Base-by-base conservation (phyloP, 2,888 invertebrate genomes). In the Cancer borealis region DNA sequence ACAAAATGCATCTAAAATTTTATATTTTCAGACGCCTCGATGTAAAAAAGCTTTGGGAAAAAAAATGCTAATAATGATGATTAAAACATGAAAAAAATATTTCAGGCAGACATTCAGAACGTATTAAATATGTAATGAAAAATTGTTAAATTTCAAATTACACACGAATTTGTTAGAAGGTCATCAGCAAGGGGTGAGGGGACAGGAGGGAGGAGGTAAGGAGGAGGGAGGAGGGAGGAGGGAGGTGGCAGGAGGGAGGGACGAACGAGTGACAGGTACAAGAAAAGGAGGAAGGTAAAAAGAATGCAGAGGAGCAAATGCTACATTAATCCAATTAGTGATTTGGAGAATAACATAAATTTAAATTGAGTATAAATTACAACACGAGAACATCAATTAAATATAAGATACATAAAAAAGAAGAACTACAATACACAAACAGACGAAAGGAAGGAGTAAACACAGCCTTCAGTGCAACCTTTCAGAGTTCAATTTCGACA, bases 81-180 rank as follows among this genome's bases (percentile, higher is more conserved):
- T 84, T 30, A 39, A 84, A 39, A 73, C 8, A 73, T 26, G 21
- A 84, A 84, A 84, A 8, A 39, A 84, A 84, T 10, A 84, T 39
- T 84, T 2, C 17, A 39, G 39, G 14, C 84, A n/a, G 39, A 84
- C 84, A 84, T 84, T 84, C 84, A 84, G 39, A 39, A 84, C 84
- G 39, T 39, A 84, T 84, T 8, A 39, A 84, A 84, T 84, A 84
- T 84, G 39, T 17, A 39, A 39, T 84, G 12, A 84, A 84, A 84
- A 84, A 84, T 14, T 14, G 30, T 12, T 84, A 84, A 30, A 84
- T 84, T 84, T 10, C 39, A 84, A 84, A 84, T 84, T 84, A 84
- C 84, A 39, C 84, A 17, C 84, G 84, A 84, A n/a, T 39, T 39
- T 39, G 84, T 30, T 84, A 30, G 84, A 14, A 84, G 84, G 39